These are phyloP conservation scores for Megaceryle alcyon DNA, from an alignment of 2,797 vertebrate species.

Conservation along the genomic window DNA sequence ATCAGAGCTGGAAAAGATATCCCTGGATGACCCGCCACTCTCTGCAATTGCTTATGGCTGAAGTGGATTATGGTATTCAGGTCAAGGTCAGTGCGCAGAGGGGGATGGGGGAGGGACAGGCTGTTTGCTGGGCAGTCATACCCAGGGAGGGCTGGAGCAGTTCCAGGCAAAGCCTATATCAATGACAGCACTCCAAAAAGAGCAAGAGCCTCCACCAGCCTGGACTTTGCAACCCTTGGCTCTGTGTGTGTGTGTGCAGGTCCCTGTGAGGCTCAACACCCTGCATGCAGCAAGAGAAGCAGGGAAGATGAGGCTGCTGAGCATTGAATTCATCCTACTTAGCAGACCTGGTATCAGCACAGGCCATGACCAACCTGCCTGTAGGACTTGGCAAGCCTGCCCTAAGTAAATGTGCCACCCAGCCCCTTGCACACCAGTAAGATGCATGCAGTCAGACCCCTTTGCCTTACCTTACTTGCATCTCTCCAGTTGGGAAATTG, in stretches of 20 bases:
- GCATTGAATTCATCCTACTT: accelerated
- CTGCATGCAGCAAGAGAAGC: accelerated
- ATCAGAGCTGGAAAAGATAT: not conserved
- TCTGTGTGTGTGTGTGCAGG: no score
- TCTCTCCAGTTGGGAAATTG: not conserved
- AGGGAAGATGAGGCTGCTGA: not conserved
- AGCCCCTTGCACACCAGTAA: accelerated
- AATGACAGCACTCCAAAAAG: accelerated
- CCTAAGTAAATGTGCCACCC: not conserved
- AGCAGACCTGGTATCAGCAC: accelerated
- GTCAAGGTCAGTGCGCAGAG: not conserved
- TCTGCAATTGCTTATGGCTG: not conserved
- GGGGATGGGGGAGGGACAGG: not conserved
- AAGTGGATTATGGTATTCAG: constrained; percentile 44
- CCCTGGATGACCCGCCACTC: not conserved
- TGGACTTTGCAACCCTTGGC: no score
- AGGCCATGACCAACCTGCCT: not conserved
- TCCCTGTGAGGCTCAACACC: accelerated
- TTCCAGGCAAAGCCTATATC: accelerated
- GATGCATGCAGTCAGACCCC: accelerated
- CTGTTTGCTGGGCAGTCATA: not conserved
- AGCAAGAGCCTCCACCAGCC: not conserved
- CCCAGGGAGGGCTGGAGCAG: not conserved
- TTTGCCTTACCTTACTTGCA: not conserved
- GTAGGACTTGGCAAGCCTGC: not conserved